Conservation (phyloP, 2,888 invertebrate species). For the Erannis defoliaria region DNA sequence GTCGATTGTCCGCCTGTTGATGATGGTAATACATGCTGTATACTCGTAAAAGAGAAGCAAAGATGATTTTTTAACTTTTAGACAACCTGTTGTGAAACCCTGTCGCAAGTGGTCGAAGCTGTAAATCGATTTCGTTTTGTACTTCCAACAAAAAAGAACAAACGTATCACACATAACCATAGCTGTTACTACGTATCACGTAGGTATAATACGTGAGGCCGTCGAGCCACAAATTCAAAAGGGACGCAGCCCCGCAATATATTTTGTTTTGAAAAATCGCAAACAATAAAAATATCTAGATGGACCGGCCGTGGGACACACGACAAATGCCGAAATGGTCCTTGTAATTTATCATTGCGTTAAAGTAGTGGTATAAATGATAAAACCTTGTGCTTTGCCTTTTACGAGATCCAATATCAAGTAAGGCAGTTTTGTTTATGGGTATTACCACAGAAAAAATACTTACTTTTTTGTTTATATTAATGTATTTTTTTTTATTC, state of each 20-base stretch:
- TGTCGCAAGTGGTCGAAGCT: too few relatives aligned
- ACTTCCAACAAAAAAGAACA: neutral
- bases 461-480: too few relatives aligned
- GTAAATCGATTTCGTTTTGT: neutral
- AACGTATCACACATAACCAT: constrained; percentile 7
- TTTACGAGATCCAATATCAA: neutral
- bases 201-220: constrained; percentile 43
- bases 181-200: constrained; percentile 3
- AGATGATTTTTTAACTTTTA: too few relatives aligned
- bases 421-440: neutral
- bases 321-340: constrained; percentile 68
- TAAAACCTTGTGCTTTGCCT: neutral
- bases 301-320: constrained; percentile 50
- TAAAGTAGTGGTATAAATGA: constrained; percentile 47
- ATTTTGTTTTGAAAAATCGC: constrained; percentile 76
- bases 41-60: too few relatives aligned
- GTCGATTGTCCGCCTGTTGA: too few relatives aligned
- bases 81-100: too few relatives aligned
- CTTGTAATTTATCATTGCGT: constrained; percentile 68
- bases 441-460: neutral
- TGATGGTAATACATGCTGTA: too few relatives aligned
- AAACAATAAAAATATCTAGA: constrained; percentile 71
- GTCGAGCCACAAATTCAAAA: constrained; percentile 59
- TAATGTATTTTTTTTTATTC: too few relatives aligned
- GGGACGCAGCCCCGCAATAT: constrained; percentile 63